Conservation (phyloP, 2,797 vertebrate species). For the Holocentrus rufus region DNA sequence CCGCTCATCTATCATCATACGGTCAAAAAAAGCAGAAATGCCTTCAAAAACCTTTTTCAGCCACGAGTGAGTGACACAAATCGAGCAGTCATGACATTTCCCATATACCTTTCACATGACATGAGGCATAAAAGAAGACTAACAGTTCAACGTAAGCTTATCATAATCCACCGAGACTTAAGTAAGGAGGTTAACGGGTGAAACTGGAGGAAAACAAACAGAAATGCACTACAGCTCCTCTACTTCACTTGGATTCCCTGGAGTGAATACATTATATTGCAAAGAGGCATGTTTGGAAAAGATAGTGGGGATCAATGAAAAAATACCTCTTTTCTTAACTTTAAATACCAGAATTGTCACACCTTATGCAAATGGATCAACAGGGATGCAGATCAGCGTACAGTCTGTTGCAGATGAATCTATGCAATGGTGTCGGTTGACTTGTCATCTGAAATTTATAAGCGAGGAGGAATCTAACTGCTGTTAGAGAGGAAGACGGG, state of each 20-base stretch:
- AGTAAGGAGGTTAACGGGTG: slow-evolving; percentile 32
- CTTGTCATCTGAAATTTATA: slow-evolving; percentile 65
- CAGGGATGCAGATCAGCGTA: slow-evolving; percentile 34
- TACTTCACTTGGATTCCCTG: slow-evolving; percentile 43
- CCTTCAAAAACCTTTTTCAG: background rate
- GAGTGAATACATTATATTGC: slow-evolving; percentile 33
- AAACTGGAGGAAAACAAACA: slow-evolving; percentile 47
- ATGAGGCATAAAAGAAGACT: background rate
- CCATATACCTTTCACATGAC: background rate
- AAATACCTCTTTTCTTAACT: slow-evolving; percentile 31
- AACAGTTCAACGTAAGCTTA: background rate
- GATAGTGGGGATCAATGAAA: slow-evolving; percentile 6
- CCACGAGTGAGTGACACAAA: background rate
- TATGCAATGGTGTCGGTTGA: slow-evolving; percentile 55
- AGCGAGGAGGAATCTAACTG: slow-evolving; percentile 49
- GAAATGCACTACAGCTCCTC: slow-evolving; percentile 35
- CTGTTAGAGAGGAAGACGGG: slow-evolving; percentile 23
- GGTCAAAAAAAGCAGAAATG: background rate
- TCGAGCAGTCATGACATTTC: background rate
- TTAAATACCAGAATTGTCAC: slow-evolving; percentile 39
- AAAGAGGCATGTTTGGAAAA: background rate
- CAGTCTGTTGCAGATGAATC: slow-evolving; percentile 42
- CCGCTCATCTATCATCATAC: background rate
- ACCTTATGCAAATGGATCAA: slow-evolving; percentile 33
- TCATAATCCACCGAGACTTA: slow-evolving; percentile 31